Conservation (phyloP, 2,113 vertebrate genomes). For the Vireo altiloquus region DNA sequence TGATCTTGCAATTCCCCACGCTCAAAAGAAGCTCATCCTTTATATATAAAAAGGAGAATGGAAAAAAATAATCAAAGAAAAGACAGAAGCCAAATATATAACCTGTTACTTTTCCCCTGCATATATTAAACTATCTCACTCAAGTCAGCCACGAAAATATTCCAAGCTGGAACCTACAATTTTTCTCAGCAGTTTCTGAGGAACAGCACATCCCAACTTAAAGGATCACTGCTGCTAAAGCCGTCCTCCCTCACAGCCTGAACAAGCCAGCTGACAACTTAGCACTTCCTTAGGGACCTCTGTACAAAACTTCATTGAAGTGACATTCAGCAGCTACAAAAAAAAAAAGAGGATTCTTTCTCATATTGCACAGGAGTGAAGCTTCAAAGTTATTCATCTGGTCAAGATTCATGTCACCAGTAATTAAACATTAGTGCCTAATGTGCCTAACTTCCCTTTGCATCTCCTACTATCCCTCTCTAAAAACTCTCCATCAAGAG, state of each 20-base stretch:
- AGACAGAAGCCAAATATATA: neutral
- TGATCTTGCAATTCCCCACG: neutral
- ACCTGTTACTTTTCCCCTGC: neutral
- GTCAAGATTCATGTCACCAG: neutral
- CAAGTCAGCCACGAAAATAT: neutral
- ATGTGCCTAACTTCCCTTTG: neutral
- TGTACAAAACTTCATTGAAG: neutral
- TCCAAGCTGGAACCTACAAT: neutral
- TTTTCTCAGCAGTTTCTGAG: neutral
- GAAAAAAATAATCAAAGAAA: neutral
- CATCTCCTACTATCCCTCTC: neutral
- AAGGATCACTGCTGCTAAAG: neutral
- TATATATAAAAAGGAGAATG: fast-evolving
- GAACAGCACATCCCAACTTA: neutral
- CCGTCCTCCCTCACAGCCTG: neutral
- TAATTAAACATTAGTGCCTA: neutral
- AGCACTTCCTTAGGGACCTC: neutral
- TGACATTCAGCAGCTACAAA: neutral
- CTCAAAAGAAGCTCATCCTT: neutral
- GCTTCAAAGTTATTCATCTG: neutral
- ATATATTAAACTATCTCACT: neutral
- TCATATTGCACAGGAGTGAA: neutral
- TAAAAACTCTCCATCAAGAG: neutral
- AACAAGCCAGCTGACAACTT: neutral
- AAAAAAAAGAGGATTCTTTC: neutral